phyloP scores from a whole-genome alignment of 2,888 invertebrate species.

The Epirrita christyi region DNA sequence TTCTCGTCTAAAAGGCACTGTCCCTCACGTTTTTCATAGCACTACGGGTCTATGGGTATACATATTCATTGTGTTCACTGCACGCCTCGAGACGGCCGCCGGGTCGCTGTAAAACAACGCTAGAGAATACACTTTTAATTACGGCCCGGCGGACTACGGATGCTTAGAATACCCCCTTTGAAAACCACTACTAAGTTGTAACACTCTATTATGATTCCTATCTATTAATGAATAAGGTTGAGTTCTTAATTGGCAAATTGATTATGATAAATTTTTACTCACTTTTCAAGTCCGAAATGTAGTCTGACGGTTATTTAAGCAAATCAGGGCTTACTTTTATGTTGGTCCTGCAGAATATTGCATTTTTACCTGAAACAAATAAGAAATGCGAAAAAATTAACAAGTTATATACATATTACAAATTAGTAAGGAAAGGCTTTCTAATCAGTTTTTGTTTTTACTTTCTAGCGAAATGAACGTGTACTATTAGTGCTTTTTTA shows the following conservation, averaged over 20 bases:
- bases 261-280: conserved; percentile 38
- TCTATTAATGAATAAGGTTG: conserved; percentile 37
- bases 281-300: conserved; percentile 37
- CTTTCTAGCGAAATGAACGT: too few species aligned
- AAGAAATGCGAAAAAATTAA: too few species aligned
- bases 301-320: conserved; percentile 33
- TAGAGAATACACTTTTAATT: conserved; percentile 69
- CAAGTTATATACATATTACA: neutral
- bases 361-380: conserved; percentile 50
- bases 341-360: conserved; percentile 13
- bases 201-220: conserved; percentile 51
- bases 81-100: conserved; percentile 57
- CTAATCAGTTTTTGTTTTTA: too few species aligned
- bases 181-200: conserved; percentile 47
- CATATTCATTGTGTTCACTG: conserved; percentile 56
- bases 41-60: conserved; percentile 42
- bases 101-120: conserved; percentile 64
- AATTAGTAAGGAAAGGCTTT: too few species aligned
- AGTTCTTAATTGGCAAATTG: conserved; percentile 27
- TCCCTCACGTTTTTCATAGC: conserved; percentile 50
- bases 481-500: too few species aligned
- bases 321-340: conserved; percentile 33
- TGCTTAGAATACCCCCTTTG: conserved; percentile 64
- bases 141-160: conserved; percentile 57
- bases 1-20: conserved; percentile 45